Evolutionary conservation across 2,888 invertebrate genomes (phyloP).

Genomic region (Bembecia ichneumoniformis): DNA sequence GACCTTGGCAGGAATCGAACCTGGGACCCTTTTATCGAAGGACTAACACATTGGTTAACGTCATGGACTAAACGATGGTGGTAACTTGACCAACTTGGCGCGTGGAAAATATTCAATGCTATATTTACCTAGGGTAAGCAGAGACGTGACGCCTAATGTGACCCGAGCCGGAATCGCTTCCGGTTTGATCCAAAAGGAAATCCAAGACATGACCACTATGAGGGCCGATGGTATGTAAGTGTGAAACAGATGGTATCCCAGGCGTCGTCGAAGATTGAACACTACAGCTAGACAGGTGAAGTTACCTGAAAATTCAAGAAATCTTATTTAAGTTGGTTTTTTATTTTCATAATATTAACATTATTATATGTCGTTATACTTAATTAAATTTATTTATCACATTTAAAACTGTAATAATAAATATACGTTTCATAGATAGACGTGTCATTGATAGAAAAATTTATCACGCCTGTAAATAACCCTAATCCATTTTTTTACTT

Average conservation of each 20-base stretch:
- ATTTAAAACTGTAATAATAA: too few relatives aligned
- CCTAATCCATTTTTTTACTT: too few relatives aligned
- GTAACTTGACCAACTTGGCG: too few relatives aligned
- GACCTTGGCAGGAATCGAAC: too few relatives aligned
- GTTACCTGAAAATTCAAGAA: constrained; percentile 75
- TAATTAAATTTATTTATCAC: too few relatives aligned
- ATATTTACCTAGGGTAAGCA: constrained; percentile 81
- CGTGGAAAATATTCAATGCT: neutral
- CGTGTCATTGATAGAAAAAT: too few relatives aligned
- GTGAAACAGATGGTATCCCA: constrained; percentile 92
- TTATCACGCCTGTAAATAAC: too few relatives aligned
- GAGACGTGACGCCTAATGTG: constrained; percentile 88
- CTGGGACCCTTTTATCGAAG: neutral
- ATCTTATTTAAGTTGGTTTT: neutral
- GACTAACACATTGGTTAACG: neutral
- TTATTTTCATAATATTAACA: too few relatives aligned
- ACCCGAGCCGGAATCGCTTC: constrained; percentile 93
- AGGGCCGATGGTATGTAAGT: constrained; percentile 93
- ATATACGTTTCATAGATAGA: too few relatives aligned
- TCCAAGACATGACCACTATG: constrained; percentile 96
- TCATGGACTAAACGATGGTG: too few relatives aligned
- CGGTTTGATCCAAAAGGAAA: constrained; percentile 95
- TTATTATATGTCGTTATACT: too few relatives aligned
- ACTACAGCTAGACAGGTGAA: constrained; percentile 93
- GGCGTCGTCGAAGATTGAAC: constrained; percentile 84